Percentiles rank a stretch among this genome's conserved stretches.
These are phyloP conservation scores for Varanus salvator DNA, from an alignment of 2,113 vertebrate species.

Conservation along the genomic window DNA sequence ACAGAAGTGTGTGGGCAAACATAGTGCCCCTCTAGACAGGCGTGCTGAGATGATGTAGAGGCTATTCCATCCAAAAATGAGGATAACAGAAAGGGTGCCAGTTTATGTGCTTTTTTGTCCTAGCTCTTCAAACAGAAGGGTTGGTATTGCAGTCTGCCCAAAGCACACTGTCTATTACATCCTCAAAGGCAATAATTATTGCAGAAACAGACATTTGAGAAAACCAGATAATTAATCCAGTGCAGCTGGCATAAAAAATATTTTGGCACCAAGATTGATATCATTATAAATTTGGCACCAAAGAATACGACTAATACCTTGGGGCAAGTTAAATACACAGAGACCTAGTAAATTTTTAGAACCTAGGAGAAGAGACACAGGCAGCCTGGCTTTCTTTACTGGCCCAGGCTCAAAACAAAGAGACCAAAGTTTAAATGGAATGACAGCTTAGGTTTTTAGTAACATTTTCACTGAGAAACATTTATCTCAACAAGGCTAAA, in stretches of 20 bases:
- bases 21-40: neutral
- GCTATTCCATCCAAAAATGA: slow-evolving; percentile 37
- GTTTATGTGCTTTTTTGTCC: slow-evolving; percentile 17
- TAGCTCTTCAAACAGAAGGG: slow-evolving; percentile 48
- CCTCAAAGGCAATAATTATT: slow-evolving; percentile 76
- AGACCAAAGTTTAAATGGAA: slow-evolving; percentile 29
- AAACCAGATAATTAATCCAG: slow-evolving; percentile 76
- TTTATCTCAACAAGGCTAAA: neutral
- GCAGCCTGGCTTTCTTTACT: slow-evolving; percentile 31
- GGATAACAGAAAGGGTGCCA: neutral
- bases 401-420: slow-evolving; percentile 35
- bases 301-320: slow-evolving; percentile 59
- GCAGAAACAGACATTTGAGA: slow-evolving; percentile 77
- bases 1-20: neutral
- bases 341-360: slow-evolving; percentile 64
- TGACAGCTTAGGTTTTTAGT: neutral
- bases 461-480: slow-evolving; percentile 14
- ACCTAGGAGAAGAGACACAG: slow-evolving; percentile 23
- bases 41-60: neutral
- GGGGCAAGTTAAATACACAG: slow-evolving; percentile 69
- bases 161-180: slow-evolving; percentile 64
- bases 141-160: slow-evolving; percentile 47
- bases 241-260: slow-evolving; percentile 75
- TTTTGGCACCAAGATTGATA: slow-evolving; percentile 66
- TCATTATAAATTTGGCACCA: slow-evolving; percentile 80